phyloP scores from a whole-genome alignment of 2,888 invertebrate genomes.

The Agonopterix alstromeriana region DNA sequence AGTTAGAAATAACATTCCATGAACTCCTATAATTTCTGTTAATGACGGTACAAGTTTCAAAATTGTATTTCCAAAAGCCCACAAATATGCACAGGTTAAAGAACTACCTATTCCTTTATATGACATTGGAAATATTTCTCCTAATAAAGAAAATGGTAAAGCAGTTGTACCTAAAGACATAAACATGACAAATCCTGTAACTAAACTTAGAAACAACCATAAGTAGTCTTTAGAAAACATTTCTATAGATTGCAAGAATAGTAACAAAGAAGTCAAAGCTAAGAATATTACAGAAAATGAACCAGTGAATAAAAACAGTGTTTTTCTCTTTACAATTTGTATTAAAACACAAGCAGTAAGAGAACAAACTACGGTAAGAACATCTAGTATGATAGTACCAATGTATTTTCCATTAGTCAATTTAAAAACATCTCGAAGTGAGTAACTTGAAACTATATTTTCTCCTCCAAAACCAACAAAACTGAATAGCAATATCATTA shows the following conservation, averaged over 20 bases:
- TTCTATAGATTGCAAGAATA: constrained; percentile 17
- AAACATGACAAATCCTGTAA: constrained; percentile 21
- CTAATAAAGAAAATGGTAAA: constrained; percentile 20
- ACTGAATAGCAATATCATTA: constrained; percentile 22
- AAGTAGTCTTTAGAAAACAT: constrained; percentile 17
- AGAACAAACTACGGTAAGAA: constrained; percentile 20
- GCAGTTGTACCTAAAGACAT: constrained; percentile 23
- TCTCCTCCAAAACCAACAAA: constrained; percentile 21
- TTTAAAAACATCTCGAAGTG: constrained; percentile 16
- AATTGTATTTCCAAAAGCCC: constrained; percentile 22
- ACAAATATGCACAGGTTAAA: constrained; percentile 22
- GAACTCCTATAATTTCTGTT: constrained; percentile 11
- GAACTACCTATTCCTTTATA: constrained; percentile 23
- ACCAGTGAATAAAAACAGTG: constrained; percentile 20
- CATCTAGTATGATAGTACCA: constrained; percentile 20
- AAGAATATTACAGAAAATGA: constrained; percentile 18
- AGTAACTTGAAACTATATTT: constrained; percentile 15
- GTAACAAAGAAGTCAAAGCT: constrained; percentile 12
- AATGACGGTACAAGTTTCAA: constrained; percentile 14
- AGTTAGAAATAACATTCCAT: constrained; percentile 12
- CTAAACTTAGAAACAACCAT: constrained; percentile 17
- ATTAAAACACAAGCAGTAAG: constrained; percentile 21
- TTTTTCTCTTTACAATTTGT: constrained; percentile 18
- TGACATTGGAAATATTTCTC: constrained; percentile 23
- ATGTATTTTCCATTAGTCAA: constrained; percentile 21